Conservation (phyloP, 2,888 invertebrate species). For the Cecidostiba fungosa region DNA sequence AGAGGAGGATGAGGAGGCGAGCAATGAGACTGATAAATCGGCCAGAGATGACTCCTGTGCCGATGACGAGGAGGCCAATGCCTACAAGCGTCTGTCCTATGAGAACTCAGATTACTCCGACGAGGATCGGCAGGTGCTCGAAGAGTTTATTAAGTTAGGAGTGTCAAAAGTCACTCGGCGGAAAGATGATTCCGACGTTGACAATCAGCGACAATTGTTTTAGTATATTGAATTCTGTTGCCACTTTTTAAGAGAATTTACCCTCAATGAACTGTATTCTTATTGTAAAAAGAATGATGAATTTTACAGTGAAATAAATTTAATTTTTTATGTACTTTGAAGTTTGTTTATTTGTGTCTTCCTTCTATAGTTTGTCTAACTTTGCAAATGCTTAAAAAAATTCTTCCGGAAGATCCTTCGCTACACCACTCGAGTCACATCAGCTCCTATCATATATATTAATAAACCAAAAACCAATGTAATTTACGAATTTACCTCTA, state of each 20-base stretch:
- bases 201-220: conserved; percentile 36
- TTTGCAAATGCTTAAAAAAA: too few relatives aligned
- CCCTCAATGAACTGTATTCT: conserved; percentile 33
- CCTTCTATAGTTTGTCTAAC: too few relatives aligned
- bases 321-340: conserved; percentile 61
- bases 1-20: conserved; percentile 40
- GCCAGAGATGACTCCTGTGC: conserved; percentile 26
- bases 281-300: conserved; percentile 57
- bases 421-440: too few relatives aligned
- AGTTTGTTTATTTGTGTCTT: background rate
- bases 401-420: too few relatives aligned
- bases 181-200: background rate
- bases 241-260: conserved; percentile 25
- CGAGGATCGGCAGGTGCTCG: conserved; percentile 85
- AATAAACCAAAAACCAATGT: too few relatives aligned
- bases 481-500: too few relatives aligned
- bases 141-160: conserved; percentile 86
- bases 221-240: conserved; percentile 53
- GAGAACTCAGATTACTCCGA: conserved; percentile 54
- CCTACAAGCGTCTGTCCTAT: conserved; percentile 33
- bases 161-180: conserved; percentile 82
- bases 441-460: too few relatives aligned
- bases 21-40: conserved; percentile 59
- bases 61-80: background rate
- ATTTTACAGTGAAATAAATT: conserved; percentile 63